Evolutionary conservation across 2,888 invertebrate genomes (phyloP), one percentile per base, ranked within the genome.

Genomic region (Pasiphila rectangulata): DNA sequence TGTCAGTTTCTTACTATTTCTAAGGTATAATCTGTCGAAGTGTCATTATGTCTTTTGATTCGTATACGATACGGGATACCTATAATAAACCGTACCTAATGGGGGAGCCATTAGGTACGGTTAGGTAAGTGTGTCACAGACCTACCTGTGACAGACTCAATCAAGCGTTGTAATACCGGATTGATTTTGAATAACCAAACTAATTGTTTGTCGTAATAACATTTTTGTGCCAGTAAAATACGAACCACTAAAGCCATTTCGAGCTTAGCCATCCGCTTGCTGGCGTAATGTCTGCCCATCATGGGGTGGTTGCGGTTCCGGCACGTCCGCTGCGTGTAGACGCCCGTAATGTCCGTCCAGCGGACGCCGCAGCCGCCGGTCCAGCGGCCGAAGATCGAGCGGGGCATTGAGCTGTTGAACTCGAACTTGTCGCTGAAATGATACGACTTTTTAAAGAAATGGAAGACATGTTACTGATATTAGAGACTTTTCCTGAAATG

Each of bases 331-430:
- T 85, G 84, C 0, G 83, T 83, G 72, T 81, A 85, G 1, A 81
- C 52, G 0, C 73, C 71, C 37, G 67, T 74, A 4, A 83, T 57
- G 59, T 85, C 84, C 0, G 74, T 66, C 78, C 79, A 84, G 0
- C 84, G 69, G 38, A 83, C 79, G 0, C 77, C 65, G 43, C 84
- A 85, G 4, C 85, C 85, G 1, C 83, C 84, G 0, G 82, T 76
- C 72, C 78, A 85, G 0, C 74, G 67, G 0, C 85, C 84, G 62
- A 69, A 80, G 23, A 82, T 51, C 1, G 72, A 62, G 0, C 72
- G 67, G 0, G 75, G 72, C 23, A 63, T 63, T 0, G 64, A 45
- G 0, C 20, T 19, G 41, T 73, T 72, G 20, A 51, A 17, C 0
- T 53, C 2, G 52, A 56, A 69, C 6, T 72, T 68, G 1, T 63